A percentile compares a stretch with the other conserved stretches of the same genome.
phyloP scores from a whole-genome alignment of 2,113 vertebrate genomes.

The Antigone vipio region DNA sequence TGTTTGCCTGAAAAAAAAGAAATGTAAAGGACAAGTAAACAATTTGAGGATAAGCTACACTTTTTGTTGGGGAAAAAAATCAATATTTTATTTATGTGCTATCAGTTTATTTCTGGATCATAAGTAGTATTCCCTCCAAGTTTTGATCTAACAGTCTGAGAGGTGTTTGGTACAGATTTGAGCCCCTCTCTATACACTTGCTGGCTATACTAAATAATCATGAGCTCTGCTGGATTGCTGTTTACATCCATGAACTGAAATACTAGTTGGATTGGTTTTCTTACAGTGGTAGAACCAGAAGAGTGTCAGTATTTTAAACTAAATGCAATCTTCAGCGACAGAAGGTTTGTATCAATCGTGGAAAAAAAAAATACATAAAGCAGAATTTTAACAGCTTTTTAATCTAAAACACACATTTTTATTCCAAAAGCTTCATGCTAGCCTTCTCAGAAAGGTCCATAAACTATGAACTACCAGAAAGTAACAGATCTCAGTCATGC shows the following conservation, averaged over 20 bases:
- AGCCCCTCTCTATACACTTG: slow-evolving; percentile 68
- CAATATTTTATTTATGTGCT: slow-evolving; percentile 85
- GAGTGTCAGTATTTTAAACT: slow-evolving; percentile 76
- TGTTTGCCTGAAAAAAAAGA: slow-evolving; percentile 90
- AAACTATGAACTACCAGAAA: slow-evolving; percentile 73
- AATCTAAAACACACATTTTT: slow-evolving; percentile 70
- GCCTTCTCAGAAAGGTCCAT: slow-evolving; percentile 75
- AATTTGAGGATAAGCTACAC: slow-evolving; percentile 85
- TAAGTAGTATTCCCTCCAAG: slow-evolving; percentile 73
- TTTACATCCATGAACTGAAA: slow-evolving; percentile 69
- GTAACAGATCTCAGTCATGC: slow-evolving; percentile 76
- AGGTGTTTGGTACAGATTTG: slow-evolving; percentile 76
- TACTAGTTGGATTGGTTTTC: slow-evolving; percentile 65
- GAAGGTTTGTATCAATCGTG: slow-evolving; percentile 74
- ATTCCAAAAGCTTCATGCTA: slow-evolving; percentile 75
- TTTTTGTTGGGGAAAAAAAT: slow-evolving; percentile 77
- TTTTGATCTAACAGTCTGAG: slow-evolving; percentile 71
- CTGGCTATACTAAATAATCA: slow-evolving; percentile 75
- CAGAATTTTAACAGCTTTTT: slow-evolving; percentile 76
- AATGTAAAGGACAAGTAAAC: slow-evolving; percentile 91
- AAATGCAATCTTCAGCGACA: slow-evolving; percentile 65
- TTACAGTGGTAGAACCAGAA: slow-evolving; percentile 69
- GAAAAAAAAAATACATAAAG: slow-evolving; percentile 63
- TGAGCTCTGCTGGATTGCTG: slow-evolving; percentile 74
- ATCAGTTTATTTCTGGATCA: slow-evolving; percentile 79